Base-by-base conservation (phyloP, 2,888 invertebrate genomes). In the Cepaea hortensis region DNA sequence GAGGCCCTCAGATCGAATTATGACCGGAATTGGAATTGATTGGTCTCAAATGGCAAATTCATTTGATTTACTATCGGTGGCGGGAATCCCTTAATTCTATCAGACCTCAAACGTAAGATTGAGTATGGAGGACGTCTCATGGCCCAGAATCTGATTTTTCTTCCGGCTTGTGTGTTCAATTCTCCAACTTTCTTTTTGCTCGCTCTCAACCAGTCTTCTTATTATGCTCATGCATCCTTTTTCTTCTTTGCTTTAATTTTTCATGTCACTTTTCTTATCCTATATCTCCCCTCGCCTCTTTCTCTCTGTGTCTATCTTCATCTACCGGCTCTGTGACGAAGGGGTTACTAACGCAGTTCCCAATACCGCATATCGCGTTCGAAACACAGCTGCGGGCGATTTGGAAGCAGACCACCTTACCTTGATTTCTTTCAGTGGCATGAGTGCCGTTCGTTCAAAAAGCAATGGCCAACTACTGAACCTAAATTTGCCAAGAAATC, bases 1-100 rank as follows among this genome's bases (percentile, higher is more conserved):
- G 72, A 80, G 85, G 85, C 85, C 83, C 82, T 80, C 76, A 85
- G 88, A 89, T 89, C 87, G 83, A 89, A 88, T 89, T 89, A 88
- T 88, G 87, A 86, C 87, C 85, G 72, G 87, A 88, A 90, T 89
- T 88, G 86, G 88, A 88, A 89, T 88, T 84, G 90, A 90, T 90
- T 88, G 85, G 88, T 81, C 88, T 85, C 90, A 88, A 90, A 90
- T 89, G 90, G 89, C 88, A 85, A 87, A 88, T 88, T 88, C 87
- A 90, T 90, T 90, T 84, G 88, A 90, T 88, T 87, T 84, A 84
- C 72, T 62, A 73, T 68, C 81, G 55, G 76, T 72, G 82, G 84
- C 62, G 70, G 76, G 80, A 83, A 62, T 81, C 85, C 72, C 77
- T 87, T 86, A 86, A 86, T 86, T 86, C 86, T 81, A 86, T 86